Evolutionary conservation across 2,888 invertebrate genomes (phyloP).

Genomic region (Caenorhabditis imperialis): DNA sequence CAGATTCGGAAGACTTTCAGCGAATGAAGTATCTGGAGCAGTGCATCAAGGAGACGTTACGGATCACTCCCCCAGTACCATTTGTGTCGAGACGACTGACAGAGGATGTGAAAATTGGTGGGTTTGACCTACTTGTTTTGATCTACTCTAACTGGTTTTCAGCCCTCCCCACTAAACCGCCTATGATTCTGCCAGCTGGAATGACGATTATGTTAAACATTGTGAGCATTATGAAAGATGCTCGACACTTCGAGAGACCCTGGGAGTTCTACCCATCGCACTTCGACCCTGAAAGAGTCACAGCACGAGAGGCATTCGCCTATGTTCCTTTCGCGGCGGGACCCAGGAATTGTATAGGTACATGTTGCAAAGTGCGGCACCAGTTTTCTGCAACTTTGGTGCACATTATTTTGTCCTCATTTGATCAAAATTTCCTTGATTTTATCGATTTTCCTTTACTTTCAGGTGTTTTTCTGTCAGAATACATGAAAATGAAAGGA

Average conservation of each 20-base stretch:
- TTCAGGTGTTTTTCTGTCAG: no score
- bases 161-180: slow-evolving; percentile 12
- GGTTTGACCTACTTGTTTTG: slow-evolving; percentile 40
- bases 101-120: slow-evolving; percentile 76
- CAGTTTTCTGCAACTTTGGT: no score
- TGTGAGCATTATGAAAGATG: slow-evolving; percentile 27
- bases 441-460: no score
- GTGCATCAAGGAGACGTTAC: slow-evolving; percentile 73
- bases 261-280: slow-evolving; percentile 79
- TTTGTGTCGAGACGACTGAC: slow-evolving; percentile 66
- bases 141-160: background rate
- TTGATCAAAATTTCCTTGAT: no score
- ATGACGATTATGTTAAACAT: slow-evolving; percentile 31
- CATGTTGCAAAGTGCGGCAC: no score
- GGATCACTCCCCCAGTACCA: slow-evolving; percentile 72
- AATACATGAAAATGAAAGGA: no score
- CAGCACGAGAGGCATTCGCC: slow-evolving; percentile 79
- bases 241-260: slow-evolving; percentile 68
- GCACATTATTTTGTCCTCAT: no score
- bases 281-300: slow-evolving; percentile 77
- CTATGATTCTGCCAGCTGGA: slow-evolving; percentile 28
- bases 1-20: slow-evolving; percentile 75
- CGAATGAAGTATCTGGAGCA: slow-evolving; percentile 70
- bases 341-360: slow-evolving; percentile 80
- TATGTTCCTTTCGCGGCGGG: slow-evolving; percentile 81